Percentiles rank a stretch among this genome's conserved stretches.
Conservation (phyloP, 2,797 vertebrate species). For the Lutjanus argentimaculatus region DNA sequence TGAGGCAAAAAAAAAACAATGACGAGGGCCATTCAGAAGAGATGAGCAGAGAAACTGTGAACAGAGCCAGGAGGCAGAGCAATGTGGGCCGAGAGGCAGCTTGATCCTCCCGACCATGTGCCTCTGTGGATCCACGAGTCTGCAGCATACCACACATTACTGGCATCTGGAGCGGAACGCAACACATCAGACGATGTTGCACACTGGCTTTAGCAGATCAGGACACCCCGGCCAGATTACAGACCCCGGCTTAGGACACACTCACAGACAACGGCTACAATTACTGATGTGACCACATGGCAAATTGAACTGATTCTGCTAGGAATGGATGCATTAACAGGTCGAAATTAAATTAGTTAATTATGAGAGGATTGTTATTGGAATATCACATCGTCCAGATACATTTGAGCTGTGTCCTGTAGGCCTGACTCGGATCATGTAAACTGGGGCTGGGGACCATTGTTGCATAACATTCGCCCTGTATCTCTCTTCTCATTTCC, state of each 20-base stretch:
- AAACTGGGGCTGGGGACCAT: background rate
- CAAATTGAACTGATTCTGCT: background rate
- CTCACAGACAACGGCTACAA: constrained; percentile 3
- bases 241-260: constrained; percentile 14
- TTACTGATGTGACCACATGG: constrained; percentile 17
- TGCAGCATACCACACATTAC: constrained; percentile 62
- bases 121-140: constrained; percentile 40
- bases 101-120: constrained; percentile 50
- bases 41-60: background rate
- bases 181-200: constrained; percentile 51
- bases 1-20: background rate
- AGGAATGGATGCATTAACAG: background rate
- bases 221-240: constrained; percentile 23
- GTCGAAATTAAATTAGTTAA: background rate
- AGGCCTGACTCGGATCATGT: background rate
- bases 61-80: background rate
- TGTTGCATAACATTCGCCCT: background rate
- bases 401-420: background rate
- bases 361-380: background rate
- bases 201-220: constrained; percentile 66
- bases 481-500: background rate
- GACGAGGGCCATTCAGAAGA: background rate
- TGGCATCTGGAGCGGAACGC: constrained; percentile 61
- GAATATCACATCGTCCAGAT: background rate
- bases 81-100: constrained; percentile 31